Percentiles rank a stretch among this genome's conserved stretches.
Evolutionary conservation across 2,113 vertebrate genomes (phyloP).

Genomic region (Bambusicola thoracicus): DNA sequence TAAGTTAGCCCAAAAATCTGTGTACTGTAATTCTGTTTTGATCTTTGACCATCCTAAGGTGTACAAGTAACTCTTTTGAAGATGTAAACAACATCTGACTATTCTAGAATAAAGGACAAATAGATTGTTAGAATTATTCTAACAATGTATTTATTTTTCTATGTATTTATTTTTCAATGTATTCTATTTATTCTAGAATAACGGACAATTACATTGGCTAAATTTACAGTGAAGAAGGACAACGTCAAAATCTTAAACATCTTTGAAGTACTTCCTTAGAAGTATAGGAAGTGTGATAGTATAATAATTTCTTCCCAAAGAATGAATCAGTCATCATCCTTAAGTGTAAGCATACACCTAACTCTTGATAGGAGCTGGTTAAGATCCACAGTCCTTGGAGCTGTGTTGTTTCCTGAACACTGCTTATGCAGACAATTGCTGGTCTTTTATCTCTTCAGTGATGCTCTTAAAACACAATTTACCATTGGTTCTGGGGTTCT

Average conservation of each 20-base stretch:
- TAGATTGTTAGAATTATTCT: no score
- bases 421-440: background rate
- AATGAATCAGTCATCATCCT: background rate
- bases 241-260: background rate
- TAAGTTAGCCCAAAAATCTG: background rate
- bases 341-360: background rate
- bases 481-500: background rate
- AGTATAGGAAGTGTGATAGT: background rate
- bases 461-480: background rate
- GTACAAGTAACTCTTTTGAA: background rate
- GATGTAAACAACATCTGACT: background rate
- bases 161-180: no score
- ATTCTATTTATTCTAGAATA: background rate
- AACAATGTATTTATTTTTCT: no score
- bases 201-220: background rate
- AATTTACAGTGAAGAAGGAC: background rate
- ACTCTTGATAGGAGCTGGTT: background rate
- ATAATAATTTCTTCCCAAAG: background rate
- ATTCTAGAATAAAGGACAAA: background rate
- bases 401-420: background rate
- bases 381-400: background rate
- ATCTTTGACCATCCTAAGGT: background rate
- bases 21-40: background rate
- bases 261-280: fast-evolving
- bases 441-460: background rate